Conservation (phyloP, 2,797 vertebrate genomes). For the Arrhamphus sclerolepis region DNA sequence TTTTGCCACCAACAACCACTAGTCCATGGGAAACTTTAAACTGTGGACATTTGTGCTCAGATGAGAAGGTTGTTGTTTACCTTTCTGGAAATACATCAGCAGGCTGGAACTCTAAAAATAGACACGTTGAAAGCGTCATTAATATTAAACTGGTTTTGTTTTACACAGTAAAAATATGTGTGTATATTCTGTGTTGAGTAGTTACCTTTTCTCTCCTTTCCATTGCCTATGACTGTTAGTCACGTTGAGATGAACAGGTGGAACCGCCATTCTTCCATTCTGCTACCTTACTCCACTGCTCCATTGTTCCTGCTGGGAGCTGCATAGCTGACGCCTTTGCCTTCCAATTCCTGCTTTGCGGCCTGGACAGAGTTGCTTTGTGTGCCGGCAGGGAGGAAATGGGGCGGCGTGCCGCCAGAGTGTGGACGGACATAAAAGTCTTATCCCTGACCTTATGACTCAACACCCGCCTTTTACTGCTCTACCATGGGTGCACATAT, state of each 20-base stretch:
- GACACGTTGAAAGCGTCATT: no score
- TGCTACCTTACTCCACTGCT: slow-evolving; percentile 20
- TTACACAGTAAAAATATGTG: no score
- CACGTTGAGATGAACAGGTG: slow-evolving; percentile 74
- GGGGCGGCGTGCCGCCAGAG: slow-evolving; percentile 50
- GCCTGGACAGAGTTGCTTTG: slow-evolving; percentile 53
- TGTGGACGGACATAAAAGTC: slow-evolving; percentile 52
- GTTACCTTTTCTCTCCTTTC: slow-evolving; percentile 29
- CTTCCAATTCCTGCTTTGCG: slow-evolving; percentile 52
- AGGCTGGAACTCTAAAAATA: no score
- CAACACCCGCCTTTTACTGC: slow-evolving; percentile 59
- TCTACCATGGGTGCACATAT: slow-evolving; percentile 35
- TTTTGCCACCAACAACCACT: no score
- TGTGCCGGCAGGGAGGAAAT: slow-evolving; percentile 54
- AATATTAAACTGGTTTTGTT: no score
- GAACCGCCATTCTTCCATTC: slow-evolving; percentile 12
- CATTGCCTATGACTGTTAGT: slow-evolving; percentile 18
- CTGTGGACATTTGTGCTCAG: no score
- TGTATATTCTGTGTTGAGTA: no score
- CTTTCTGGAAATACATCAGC: no score
- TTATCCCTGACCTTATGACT: slow-evolving; percentile 66
- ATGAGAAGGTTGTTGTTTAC: no score
- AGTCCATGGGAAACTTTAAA: no score
- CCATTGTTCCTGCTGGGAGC: slow-evolving; percentile 49
- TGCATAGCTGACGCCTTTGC: slow-evolving; percentile 53